phyloP scores from a whole-genome alignment of 2,888 invertebrate genomes.

The Nomada hirtipes region DNA sequence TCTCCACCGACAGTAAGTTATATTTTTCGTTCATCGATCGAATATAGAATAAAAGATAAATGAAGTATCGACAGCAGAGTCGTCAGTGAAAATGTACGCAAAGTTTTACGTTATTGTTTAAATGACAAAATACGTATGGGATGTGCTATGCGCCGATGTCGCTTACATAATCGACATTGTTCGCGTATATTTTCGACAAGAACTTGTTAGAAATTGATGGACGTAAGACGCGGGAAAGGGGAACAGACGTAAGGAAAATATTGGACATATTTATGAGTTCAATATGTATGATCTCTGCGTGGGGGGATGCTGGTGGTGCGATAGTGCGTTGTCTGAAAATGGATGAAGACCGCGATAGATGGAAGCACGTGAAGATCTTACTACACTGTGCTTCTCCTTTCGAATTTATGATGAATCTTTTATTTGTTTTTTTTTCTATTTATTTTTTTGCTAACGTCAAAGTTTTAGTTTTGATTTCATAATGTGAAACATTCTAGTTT shows the following conservation, averaged over 20 bases:
- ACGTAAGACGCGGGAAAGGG: conserved; percentile 38
- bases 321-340: conserved; percentile 56
- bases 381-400: conserved; percentile 15
- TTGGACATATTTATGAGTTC: conserved; percentile 24
- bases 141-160: conserved; percentile 50
- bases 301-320: conserved; percentile 54
- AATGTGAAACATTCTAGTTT: too few relatives aligned
- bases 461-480: too few relatives aligned
- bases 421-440: neutral
- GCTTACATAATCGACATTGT: conserved; percentile 60
- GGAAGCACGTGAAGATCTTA: conserved; percentile 62
- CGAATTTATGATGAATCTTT: neutral
- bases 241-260: conserved; percentile 15
- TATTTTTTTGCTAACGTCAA: neutral
- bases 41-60: neutral
- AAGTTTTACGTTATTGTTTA: conserved; percentile 6
- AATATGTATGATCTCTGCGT: conserved; percentile 42
- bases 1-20: conserved; percentile 73
- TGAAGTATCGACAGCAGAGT: neutral
- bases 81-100: conserved; percentile 16
- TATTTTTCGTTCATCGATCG: neutral
- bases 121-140: conserved; percentile 33
- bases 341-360: conserved; percentile 60
- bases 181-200: conserved; percentile 33
- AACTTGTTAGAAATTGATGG: conserved; percentile 23